Evolutionary conservation across 2,888 invertebrate species (phyloP).

Genomic region (Linyphia triangularis): DNA sequence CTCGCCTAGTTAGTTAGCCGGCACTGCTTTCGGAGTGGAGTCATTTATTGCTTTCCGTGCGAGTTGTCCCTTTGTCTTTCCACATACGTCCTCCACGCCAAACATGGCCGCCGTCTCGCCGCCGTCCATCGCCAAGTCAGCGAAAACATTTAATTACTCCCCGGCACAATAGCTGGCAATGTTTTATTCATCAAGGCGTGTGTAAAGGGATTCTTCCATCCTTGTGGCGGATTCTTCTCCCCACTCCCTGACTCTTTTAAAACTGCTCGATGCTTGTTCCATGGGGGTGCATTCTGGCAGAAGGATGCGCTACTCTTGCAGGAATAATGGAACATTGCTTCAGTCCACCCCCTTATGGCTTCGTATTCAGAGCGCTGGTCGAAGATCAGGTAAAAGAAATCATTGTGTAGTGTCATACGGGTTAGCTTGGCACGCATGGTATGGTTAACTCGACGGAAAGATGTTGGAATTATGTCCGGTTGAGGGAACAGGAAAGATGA

Average conservation of each 20-base stretch:
- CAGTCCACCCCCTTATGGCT: neutral
- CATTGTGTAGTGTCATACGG: constrained; percentile 17
- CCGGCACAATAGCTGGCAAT: constrained; percentile 68
- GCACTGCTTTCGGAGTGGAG: constrained; percentile 4
- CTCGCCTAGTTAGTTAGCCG: constrained; percentile 37
- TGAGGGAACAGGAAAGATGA: constrained; percentile 32
- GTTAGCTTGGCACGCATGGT: constrained; percentile 18
- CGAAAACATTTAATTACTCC: constrained; percentile 75
- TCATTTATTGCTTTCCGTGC: constrained; percentile 74
- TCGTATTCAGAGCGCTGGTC: neutral
- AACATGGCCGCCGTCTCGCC: constrained; percentile 65
- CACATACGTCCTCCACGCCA: neutral
- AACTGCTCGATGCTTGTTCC: neutral
- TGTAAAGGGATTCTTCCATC: neutral
- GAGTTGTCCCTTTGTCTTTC: constrained; percentile 70
- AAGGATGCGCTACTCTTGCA: constrained; percentile 6
- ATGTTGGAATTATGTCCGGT: constrained; percentile 39
- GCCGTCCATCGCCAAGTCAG: constrained; percentile 74
- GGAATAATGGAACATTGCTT: constrained; percentile 33
- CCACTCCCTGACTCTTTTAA: neutral
- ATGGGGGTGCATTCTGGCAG: constrained; percentile 33
- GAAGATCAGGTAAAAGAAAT: constrained; percentile 61
- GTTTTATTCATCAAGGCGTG: constrained; percentile 70
- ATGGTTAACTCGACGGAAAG: neutral
- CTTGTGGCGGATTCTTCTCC: neutral